A percentile compares a stretch with the other conserved stretches of the same genome.
Evolutionary conservation across 2,888 invertebrate genomes (phyloP).

Genomic region (Catocala nupta): DNA sequence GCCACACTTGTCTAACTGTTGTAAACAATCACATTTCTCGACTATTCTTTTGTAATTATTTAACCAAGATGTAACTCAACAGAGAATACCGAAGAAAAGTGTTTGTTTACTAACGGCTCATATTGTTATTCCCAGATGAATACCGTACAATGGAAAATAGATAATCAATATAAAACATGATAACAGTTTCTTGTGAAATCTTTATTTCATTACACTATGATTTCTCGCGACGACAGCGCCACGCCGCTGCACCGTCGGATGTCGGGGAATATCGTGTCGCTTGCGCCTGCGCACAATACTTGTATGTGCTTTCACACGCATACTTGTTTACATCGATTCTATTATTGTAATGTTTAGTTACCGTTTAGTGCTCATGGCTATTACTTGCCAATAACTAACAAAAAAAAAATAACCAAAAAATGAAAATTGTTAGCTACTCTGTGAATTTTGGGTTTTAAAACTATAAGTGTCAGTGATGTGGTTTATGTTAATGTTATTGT

Average conservation of each 20-base stretch:
- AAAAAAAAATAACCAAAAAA: conserved; percentile 13
- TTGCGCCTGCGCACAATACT: conserved; percentile 53
- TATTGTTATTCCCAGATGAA: too few relatives aligned
- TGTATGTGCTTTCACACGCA: conserved; percentile 64
- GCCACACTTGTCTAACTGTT: too few relatives aligned
- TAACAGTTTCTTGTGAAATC: conserved; percentile 35
- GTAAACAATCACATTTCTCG: too few relatives aligned
- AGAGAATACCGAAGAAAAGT: too few relatives aligned
- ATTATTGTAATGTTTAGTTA: conserved; percentile 57
- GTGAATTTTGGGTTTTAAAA: conserved; percentile 45
- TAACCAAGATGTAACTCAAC: too few relatives aligned
- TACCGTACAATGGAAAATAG: neutral
- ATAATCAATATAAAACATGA: neutral
- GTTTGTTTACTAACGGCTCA: too few relatives aligned
- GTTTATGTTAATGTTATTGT: conserved; percentile 76
- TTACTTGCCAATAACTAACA: conserved; percentile 20
- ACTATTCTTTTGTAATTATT: too few relatives aligned
- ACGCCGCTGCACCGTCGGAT: conserved; percentile 38
- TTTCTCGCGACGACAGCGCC: conserved; percentile 62
- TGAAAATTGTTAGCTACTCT: conserved; percentile 38
- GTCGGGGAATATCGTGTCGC: conserved; percentile 35
- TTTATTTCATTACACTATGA: conserved; percentile 41
- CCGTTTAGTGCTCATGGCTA: conserved; percentile 39
- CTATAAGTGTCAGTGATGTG: conserved; percentile 69
- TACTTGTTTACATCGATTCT: conserved; percentile 56